Percentiles rank a stretch among this genome's conserved stretches.
phyloP scores from a whole-genome alignment of 2,797 vertebrate species.

The Gymnoscopelus microlampas region DNA sequence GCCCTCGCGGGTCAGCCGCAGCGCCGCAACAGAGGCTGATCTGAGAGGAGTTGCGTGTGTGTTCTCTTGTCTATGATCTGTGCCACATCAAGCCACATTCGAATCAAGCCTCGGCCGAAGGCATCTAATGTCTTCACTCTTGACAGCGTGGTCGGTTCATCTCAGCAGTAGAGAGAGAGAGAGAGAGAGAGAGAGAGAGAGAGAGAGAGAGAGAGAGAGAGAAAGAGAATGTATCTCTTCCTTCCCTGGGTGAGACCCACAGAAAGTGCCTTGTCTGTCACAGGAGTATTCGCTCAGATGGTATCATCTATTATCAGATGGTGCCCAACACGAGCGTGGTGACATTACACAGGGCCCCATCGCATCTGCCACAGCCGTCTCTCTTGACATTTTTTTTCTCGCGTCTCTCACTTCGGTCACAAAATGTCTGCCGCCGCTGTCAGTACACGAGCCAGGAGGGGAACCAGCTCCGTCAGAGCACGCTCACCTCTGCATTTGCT shows the following conservation, averaged over 20 bases:
- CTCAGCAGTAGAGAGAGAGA: conserved; percentile 8
- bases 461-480: neutral
- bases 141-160: conserved; percentile 39
- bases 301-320: conserved; percentile 26
- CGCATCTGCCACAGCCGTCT: conserved; percentile 30
- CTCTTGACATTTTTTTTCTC: conserved; percentile 37
- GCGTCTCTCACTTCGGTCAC: neutral
- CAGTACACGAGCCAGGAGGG: neutral
- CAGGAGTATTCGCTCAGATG: conserved; percentile 18
- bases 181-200: conserved; percentile 12
- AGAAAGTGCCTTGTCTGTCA: neutral
- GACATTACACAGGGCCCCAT: conserved; percentile 45
- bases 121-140: conserved; percentile 35
- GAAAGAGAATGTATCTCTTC: conserved; percentile 20
- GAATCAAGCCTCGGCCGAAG: conserved; percentile 25
- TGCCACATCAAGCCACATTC: conserved; percentile 44
- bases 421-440: conserved; percentile 36
- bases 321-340: conserved; percentile 7
- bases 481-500: neutral
- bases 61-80: conserved; percentile 21
- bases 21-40: conserved; percentile 34
- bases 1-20: conserved; percentile 23
- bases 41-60: neutral
- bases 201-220: conserved; percentile 6
- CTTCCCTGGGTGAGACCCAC: conserved; percentile 1